Percentiles rank a stretch among this genome's conserved stretches.
Evolutionary conservation across 2,113 vertebrate species (phyloP).

Genomic region (Oryzias curvinotus): DNA sequence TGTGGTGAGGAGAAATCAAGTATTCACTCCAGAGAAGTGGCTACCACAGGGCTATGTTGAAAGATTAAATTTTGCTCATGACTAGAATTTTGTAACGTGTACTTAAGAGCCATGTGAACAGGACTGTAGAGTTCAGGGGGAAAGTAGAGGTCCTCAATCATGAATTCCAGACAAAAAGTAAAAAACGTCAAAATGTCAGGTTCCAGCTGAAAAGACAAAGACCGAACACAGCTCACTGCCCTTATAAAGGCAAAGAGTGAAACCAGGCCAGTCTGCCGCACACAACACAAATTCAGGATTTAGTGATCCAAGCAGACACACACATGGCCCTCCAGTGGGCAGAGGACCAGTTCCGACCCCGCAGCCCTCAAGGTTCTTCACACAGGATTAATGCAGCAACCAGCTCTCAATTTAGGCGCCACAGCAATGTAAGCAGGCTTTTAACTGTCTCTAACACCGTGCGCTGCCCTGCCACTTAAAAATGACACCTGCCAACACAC

Average conservation of each 20-base stretch:
- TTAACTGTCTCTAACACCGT: slow-evolving; percentile 51
- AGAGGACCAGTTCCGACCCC: slow-evolving; percentile 16
- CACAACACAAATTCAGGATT: not conserved
- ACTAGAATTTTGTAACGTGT: too few relatives aligned
- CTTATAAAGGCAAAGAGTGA: slow-evolving; percentile 51
- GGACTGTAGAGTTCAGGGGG: too few relatives aligned
- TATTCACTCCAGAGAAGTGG: too few relatives aligned
- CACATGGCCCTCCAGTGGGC: slow-evolving; percentile 11
- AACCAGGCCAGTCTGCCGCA: not conserved
- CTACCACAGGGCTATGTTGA: too few relatives aligned
- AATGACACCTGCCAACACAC: slow-evolving; percentile 38
- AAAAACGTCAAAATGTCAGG: slow-evolving; percentile 47
- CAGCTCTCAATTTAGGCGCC: slow-evolving; percentile 23
- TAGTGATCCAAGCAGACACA: slow-evolving; percentile 4
- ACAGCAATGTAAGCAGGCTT: slow-evolving; percentile 25
- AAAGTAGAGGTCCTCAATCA: slow-evolving; percentile 28
- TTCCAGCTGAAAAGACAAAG: slow-evolving; percentile 13
- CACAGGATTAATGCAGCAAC: slow-evolving; percentile 4
- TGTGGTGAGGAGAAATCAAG: too few relatives aligned
- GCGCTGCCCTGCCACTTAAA: slow-evolving; percentile 43
- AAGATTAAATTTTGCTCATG: too few relatives aligned
- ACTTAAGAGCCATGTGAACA: too few relatives aligned
- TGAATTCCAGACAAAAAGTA: not conserved
- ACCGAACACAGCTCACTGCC: slow-evolving; percentile 18
- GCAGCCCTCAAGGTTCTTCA: slow-evolving; percentile 18